These are phyloP conservation scores for Sympetrum striolatum DNA, from an alignment of 2,888 invertebrate genomes.

Conservation along the genomic window DNA sequence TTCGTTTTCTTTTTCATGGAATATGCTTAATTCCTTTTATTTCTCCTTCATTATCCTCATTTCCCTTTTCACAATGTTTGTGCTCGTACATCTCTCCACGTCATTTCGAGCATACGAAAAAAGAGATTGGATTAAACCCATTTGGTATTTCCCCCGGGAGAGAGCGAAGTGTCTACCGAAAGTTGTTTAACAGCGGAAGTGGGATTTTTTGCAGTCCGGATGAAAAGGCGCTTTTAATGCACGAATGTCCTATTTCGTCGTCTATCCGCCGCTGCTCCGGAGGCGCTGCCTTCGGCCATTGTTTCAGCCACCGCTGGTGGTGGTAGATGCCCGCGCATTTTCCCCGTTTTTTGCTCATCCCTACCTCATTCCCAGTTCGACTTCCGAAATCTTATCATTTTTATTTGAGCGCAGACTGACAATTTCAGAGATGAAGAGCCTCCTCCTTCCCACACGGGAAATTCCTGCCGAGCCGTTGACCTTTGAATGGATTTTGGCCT, in stretches of 20 bases:
- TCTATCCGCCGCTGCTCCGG: neutral
- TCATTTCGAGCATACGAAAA: neutral
- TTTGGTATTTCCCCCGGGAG: neutral
- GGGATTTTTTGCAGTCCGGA: neutral
- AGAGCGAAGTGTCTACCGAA: neutral
- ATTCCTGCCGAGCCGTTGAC: neutral
- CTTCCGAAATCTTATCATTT: neutral
- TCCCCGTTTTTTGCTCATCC: neutral
- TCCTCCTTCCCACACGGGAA: neutral
- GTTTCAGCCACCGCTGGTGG: neutral
- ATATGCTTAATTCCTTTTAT: neutral
- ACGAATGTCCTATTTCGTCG: neutral
- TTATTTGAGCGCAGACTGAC: neutral
- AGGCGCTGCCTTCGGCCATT: neutral
- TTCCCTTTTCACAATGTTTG: neutral
- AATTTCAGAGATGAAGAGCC: neutral
- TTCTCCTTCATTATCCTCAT: neutral
- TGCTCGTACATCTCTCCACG: neutral
- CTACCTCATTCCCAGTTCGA: neutral
- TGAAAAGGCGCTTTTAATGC: neutral
- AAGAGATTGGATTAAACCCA: neutral
- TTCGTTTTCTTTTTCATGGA: neutral
- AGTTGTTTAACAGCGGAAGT: neutral
- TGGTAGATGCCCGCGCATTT: too few relatives aligned
- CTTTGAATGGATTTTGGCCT: neutral